Base-by-base conservation (phyloP, 2,797 vertebrate species). In the Acrossocheilus fasciatus region DNA sequence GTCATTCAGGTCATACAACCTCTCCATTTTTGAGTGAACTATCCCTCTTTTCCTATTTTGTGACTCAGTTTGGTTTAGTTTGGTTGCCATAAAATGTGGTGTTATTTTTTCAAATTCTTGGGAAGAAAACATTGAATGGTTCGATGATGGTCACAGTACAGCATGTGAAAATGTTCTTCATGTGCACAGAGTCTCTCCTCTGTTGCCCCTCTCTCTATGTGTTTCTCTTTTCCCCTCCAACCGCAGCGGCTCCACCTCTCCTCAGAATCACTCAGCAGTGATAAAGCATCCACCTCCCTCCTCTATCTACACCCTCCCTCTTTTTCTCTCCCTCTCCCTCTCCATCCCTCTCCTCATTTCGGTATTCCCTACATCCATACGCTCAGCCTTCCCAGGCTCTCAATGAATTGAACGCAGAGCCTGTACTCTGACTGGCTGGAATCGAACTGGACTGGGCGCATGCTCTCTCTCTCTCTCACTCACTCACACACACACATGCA, bases 401-500 rank as follows among this genome's bases (percentile, higher is more conserved):
- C 94, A 93, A 93, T 95, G 93, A 95, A 95, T 93, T 93, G 93
- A 95, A 91, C 86, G 41, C 52, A 76, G 82, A 87, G 64, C 88
- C 85, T 81, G 82, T 82, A 82, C 91, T 92, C 89, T 84, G 88
- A 93, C 91, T 93, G 93, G 92, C 89, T 91, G 90, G 85, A 89
- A 89, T 89, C 59, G 89, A 87, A 93, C 85, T 80, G 91, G 81
- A 86, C 39, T 81, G 70, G 91, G 90, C 74, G 34, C 82, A 89
- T 90, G 87, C 89, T 89, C 90, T 81, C 73, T 88, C 87, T 86
- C 85, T 81, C 89, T 77, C 85, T 83, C 78, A 75, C 70, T 41
- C 89, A 76, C 26, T 26, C 81, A 84, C 86, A 72, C 89, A 82
- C 92, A 84, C 86, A 72, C 89, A 82, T 91, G 34, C 87, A 87